Evolutionary conservation across 2,797 vertebrate genomes (phyloP).

Genomic region (Gadopsis bispinosus): DNA sequence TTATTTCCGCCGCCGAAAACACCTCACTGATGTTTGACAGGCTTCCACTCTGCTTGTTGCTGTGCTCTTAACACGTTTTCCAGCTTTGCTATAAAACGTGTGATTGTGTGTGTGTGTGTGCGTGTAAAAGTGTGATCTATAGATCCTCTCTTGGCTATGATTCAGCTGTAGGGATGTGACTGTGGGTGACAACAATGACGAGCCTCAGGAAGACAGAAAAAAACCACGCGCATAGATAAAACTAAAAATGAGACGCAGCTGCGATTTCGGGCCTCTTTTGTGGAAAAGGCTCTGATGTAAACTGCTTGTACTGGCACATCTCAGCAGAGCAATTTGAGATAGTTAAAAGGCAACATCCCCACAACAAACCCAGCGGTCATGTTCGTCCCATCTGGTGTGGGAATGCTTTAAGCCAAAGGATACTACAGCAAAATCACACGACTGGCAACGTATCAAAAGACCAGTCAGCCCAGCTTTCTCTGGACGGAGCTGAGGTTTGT

Average conservation of each 20-base stretch:
- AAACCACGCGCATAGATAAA: background rate
- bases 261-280: background rate
- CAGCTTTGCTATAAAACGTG: background rate
- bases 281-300: background rate
- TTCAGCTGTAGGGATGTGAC: background rate
- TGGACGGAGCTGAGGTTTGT: background rate
- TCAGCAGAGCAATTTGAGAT: background rate
- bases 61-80: background rate
- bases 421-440: constrained; percentile 18
- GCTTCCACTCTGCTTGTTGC: background rate
- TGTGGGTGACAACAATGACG: background rate
- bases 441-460: constrained; percentile 4
- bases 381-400: constrained; percentile 17
- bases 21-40: background rate
- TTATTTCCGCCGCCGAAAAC: background rate
- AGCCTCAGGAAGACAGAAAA: background rate
- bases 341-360: background rate
- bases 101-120: no score
- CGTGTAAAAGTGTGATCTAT: background rate
- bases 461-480: constrained; percentile 11
- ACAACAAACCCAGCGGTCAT: background rate
- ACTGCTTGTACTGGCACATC: background rate
- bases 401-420: constrained; percentile 19
- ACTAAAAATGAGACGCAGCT: constrained; percentile 1
- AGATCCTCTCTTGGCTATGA: background rate